Evolutionary conservation across 2,888 invertebrate species (phyloP), one percentile per base, ranked within the genome.

Genomic region (Conops quadrifasciatus): DNA sequence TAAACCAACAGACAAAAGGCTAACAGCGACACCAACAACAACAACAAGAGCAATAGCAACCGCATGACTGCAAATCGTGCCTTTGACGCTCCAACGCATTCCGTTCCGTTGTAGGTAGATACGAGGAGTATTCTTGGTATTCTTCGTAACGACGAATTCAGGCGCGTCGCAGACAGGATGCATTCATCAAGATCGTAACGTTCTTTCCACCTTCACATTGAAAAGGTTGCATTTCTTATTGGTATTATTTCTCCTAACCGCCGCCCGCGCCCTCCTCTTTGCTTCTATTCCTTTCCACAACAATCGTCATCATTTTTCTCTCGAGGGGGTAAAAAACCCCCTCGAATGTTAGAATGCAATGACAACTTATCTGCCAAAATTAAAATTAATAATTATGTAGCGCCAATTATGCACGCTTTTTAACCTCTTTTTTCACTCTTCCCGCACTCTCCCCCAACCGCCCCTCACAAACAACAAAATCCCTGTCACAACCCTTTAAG

Each of bases 301-400:
- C 43, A 62, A 26, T 62, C 24, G 19, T n/a, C 60, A 64, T 28
- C 9, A 36, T 36, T 9, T 7, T 36, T n/a, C 9, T 36, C 36
- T 7, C 59, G 28, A 43, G 49, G 47, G 49, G 59, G 58, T 60
- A 64, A 72, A 49, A 16, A 49, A 49, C 49, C 13, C 24, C 58
- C 58, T 26, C 58, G 9, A 36, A 36, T 7, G 36, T 36, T 36
- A 36, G n/a, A n/a, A n/a, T 9, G 36, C 4, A 9, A 36, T 7
- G 36, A 36, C 72, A 64, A 73, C 75, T 76, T 76, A 77, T 77
- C 73, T 70, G 70, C 60, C 28, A 13, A 58, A 58, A 83, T 82
- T 82, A 80, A 83, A 83, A 82, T 83, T 82, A 82, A 82, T 82
- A 83, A 83, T 81, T 82, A 59, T 30, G 30, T 15, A 59, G 19